Percentiles rank a stretch among this genome's conserved stretches.
These are phyloP conservation scores for Euthynnus affinis DNA, from an alignment of 2,797 vertebrate species.

Conservation along the genomic window DNA sequence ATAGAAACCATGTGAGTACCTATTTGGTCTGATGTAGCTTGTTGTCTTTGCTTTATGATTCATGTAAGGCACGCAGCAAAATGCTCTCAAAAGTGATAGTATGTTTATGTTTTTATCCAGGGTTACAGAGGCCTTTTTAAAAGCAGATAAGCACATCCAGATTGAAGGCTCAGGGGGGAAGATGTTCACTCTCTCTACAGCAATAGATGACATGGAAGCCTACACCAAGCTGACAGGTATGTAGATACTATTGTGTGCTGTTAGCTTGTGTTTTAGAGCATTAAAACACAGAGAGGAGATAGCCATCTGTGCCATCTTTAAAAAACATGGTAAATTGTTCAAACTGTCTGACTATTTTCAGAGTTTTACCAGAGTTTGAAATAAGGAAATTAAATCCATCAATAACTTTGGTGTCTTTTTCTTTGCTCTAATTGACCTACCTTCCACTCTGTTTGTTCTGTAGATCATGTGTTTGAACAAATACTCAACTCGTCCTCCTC, in stretches of 20 bases:
- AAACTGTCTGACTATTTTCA: not conserved
- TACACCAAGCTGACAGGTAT: slow-evolving; percentile 96
- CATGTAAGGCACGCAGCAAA: no score
- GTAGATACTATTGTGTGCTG: slow-evolving; percentile 17
- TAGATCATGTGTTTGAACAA: slow-evolving; percentile 93
- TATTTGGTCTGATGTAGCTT: not conserved
- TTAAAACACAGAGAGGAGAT: not conserved
- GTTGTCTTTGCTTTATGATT: not conserved
- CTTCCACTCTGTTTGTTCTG: slow-evolving; percentile 32
- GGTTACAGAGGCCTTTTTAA: slow-evolving; percentile 95
- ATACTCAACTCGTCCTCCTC: slow-evolving; percentile 90
- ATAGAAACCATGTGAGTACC: slow-evolving; percentile 94
- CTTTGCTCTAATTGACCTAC: not conserved
- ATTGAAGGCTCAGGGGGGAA: slow-evolving; percentile 86
- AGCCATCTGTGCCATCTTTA: not conserved
- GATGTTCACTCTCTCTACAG: slow-evolving; percentile 87
- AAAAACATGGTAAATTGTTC: not conserved
- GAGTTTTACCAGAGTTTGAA: not conserved
- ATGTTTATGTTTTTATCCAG: slow-evolving; percentile 73
- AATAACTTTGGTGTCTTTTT: not conserved
- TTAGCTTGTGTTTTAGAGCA: not conserved
- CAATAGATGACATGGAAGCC: slow-evolving; percentile 96
- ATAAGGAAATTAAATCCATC: not conserved
- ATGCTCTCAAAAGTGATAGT: not conserved
- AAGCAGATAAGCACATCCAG: slow-evolving; percentile 89